These are phyloP conservation scores for Chlorodrepanis virens DNA, from an alignment of 2,113 vertebrate genomes.

Conservation along the genomic window DNA sequence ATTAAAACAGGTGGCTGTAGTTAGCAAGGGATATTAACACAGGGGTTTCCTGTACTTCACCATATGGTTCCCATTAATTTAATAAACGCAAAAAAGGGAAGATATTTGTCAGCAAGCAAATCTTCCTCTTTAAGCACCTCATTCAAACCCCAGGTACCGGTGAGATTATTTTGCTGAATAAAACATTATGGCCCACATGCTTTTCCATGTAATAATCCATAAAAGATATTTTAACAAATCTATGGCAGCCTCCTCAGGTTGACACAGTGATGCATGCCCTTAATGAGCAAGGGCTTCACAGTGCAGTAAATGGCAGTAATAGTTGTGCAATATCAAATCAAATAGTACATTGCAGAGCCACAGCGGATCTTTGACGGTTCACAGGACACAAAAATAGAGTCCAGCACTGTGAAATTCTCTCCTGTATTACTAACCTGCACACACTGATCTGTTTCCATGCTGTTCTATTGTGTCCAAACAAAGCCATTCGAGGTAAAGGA, in stretches of 20 bases:
- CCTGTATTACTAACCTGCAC: neutral
- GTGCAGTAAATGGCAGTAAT: neutral
- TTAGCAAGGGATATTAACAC: constrained; percentile 32
- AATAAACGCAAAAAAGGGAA: neutral
- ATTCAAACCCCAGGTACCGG: neutral
- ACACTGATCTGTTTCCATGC: neutral
- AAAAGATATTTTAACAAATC: constrained; percentile 18
- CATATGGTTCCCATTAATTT: constrained; percentile 48
- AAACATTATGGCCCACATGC: neutral
- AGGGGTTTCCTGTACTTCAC: neutral
- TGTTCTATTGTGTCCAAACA: neutral
- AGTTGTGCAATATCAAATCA: neutral
- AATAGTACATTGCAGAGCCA: neutral
- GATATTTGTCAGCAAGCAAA: constrained; percentile 30
- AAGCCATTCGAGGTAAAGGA: neutral
- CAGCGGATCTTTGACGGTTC: neutral
- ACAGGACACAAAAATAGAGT: neutral
- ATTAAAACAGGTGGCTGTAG: constrained; percentile 26
- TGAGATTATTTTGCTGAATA: constrained; percentile 2
- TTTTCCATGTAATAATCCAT: neutral
- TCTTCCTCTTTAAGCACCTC: constrained; percentile 1
- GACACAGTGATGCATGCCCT: neutral
- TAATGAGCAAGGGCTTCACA: neutral
- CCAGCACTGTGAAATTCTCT: neutral
- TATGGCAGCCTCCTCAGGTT: neutral